phyloP scores from a whole-genome alignment of 2,888 invertebrate species.

The Eulithis prunata region DNA sequence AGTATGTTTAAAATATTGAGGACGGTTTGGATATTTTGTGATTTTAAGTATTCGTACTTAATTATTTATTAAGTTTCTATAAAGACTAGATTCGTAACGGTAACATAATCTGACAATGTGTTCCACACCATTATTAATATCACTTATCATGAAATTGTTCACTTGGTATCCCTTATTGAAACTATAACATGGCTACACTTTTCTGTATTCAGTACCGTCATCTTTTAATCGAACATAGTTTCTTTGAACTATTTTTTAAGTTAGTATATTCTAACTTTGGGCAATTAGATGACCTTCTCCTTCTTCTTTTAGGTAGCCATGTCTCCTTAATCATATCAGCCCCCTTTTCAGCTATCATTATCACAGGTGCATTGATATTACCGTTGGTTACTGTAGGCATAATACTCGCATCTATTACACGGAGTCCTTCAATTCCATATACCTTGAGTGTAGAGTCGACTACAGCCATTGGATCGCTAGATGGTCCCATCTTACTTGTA shows the following conservation, averaged over 20 bases:
- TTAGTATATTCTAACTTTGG: conserved; percentile 51
- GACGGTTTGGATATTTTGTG: background rate
- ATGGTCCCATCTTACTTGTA: conserved; percentile 93
- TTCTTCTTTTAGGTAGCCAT: conserved; percentile 81
- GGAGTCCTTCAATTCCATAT: conserved; percentile 89
- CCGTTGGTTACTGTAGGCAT: conserved; percentile 95
- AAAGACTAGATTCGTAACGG: conserved; percentile 40
- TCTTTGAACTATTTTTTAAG: conserved; percentile 45
- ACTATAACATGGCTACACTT: conserved; percentile 29
- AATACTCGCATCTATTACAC: conserved; percentile 94
- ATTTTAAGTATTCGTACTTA: conserved; percentile 1
- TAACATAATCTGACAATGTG: conserved; percentile 30
- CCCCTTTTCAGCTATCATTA: conserved; percentile 95
- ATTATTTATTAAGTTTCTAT: conserved; percentile 22
- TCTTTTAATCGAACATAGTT: conserved; percentile 60
- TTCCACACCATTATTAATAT: conserved; percentile 22
- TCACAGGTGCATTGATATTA: conserved; percentile 93
- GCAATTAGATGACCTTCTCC: conserved; percentile 59
- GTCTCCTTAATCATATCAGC: conserved; percentile 91
- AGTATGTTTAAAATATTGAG: background rate
- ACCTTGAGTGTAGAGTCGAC: conserved; percentile 91
- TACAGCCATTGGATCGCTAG: conserved; percentile 90
- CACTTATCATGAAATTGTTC: conserved; percentile 23
- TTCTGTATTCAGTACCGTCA: conserved; percentile 49
- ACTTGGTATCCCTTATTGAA: conserved; percentile 31